A percentile compares a stretch with the other conserved stretches of the same genome.
Evolutionary conservation across 1,140 invertebrate genomes (phyloP).

Genomic region (Nasonia longicornis): DNA sequence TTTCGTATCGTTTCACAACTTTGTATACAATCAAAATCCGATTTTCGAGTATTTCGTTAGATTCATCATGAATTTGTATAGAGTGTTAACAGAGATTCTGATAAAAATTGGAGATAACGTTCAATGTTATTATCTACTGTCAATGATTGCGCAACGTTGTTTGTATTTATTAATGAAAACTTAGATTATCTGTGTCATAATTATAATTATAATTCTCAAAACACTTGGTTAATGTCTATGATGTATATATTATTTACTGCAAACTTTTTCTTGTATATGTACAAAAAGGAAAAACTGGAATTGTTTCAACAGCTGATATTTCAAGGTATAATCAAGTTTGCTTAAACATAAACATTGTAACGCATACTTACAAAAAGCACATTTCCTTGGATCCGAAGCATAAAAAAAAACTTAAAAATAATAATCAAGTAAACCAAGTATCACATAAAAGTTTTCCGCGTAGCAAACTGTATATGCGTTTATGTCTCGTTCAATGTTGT

Average conservation of each 20-base stretch:
- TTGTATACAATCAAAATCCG: background rate
- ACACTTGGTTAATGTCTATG: slow-evolving; percentile 12
- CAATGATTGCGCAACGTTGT: slow-evolving; percentile 25
- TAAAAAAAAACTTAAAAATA: slow-evolving; percentile 21
- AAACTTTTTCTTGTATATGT: slow-evolving; percentile 24
- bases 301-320: background rate
- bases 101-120: slow-evolving; percentile 35
- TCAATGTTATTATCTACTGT: slow-evolving; percentile 10
- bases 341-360: background rate
- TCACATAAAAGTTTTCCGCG: slow-evolving; percentile 38
- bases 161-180: slow-evolving; percentile 15
- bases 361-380: background rate
- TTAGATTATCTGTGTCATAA: background rate
- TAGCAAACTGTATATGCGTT: slow-evolving; percentile 12
- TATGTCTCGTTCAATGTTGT: slow-evolving; percentile 3
- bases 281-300: slow-evolving; percentile 21
- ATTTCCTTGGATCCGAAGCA: background rate
- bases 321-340: slow-evolving; percentile 1
- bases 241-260: slow-evolving; percentile 18
- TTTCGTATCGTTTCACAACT: background rate
- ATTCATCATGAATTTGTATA: background rate
- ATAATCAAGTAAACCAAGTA: slow-evolving; percentile 41
- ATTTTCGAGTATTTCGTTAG: background rate
- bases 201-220: slow-evolving; percentile 19
- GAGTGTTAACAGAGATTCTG: slow-evolving; percentile 33